phyloP scores from a whole-genome alignment of 1,140 invertebrate species.

The Magallana ariakensis region DNA sequence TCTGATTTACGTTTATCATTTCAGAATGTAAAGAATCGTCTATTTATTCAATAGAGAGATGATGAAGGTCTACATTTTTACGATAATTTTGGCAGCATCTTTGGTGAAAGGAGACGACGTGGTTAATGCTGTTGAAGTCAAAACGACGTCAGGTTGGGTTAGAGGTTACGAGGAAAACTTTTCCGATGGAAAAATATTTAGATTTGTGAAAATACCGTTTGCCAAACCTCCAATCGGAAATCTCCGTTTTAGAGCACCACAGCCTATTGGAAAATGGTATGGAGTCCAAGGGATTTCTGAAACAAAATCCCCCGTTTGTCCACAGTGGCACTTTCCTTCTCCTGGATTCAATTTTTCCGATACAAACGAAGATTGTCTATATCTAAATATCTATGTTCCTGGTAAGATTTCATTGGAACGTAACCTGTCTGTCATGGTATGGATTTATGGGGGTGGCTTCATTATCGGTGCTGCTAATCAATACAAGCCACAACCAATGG shows the following conservation, averaged over 20 bases:
- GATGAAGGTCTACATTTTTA: too few species aligned
- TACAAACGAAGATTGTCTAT: slow-evolving; percentile 67
- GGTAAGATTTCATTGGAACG: slow-evolving; percentile 23
- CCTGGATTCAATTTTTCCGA: not conserved
- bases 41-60: too few species aligned
- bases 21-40: too few species aligned
- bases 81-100: not conserved
- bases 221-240: slow-evolving; percentile 12
- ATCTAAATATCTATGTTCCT: slow-evolving; percentile 70
- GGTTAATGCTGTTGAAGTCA: not conserved
- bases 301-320: not conserved
- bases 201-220: slow-evolving; percentile 26
- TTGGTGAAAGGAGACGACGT: not conserved
- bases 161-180: not conserved
- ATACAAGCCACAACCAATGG: slow-evolving; percentile 92
- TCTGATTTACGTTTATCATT: too few species aligned
- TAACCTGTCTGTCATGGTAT: slow-evolving; percentile 94
- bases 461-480: slow-evolving; percentile 90
- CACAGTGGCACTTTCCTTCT: not conserved
- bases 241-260: not conserved
- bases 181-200: not conserved
- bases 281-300: not conserved
- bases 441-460: slow-evolving; percentile 96
- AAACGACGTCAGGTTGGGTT: not conserved
- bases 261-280: not conserved